A percentile compares a stretch with the other conserved stretches of the same genome.
phyloP scores from a whole-genome alignment of 2,797 vertebrate genomes.

The Mus spretus region DNA sequence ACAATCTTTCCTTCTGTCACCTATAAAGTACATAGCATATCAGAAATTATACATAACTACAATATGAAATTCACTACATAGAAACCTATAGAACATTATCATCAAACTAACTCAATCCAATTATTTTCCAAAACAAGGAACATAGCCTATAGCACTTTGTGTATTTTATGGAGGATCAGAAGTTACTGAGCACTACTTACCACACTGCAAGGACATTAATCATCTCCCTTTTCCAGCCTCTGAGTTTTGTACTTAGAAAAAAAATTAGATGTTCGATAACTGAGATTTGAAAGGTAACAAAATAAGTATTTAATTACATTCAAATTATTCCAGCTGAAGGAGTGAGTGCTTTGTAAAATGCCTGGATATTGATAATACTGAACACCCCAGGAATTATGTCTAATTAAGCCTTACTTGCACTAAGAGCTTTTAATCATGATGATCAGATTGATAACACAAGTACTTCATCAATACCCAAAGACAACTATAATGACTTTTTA shows the following conservation, averaged over 20 bases:
- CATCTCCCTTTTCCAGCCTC: neutral
- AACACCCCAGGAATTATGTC: neutral
- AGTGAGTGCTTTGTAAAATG: neutral
- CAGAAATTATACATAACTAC: neutral
- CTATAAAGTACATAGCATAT: neutral
- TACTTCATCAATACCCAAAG: neutral
- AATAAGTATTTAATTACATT: neutral
- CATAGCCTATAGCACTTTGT: neutral
- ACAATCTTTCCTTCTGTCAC: neutral
- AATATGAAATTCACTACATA: conserved; percentile 4
- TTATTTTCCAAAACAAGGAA: neutral
- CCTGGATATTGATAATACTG: neutral
- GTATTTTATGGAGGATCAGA: neutral
- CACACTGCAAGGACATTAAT: neutral
- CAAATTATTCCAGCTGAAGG: neutral
- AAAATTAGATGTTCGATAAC: neutral
- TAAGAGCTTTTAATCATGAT: neutral
- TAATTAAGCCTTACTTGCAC: neutral
- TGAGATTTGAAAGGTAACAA: neutral
- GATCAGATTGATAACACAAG: neutral
- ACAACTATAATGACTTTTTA: neutral
- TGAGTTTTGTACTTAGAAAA: neutral
- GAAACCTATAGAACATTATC: neutral
- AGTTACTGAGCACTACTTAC: neutral
- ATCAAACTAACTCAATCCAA: neutral